These are phyloP conservation scores for Hipparchia semele DNA, from an alignment of 2,888 invertebrate species.

Conservation along the genomic window DNA sequence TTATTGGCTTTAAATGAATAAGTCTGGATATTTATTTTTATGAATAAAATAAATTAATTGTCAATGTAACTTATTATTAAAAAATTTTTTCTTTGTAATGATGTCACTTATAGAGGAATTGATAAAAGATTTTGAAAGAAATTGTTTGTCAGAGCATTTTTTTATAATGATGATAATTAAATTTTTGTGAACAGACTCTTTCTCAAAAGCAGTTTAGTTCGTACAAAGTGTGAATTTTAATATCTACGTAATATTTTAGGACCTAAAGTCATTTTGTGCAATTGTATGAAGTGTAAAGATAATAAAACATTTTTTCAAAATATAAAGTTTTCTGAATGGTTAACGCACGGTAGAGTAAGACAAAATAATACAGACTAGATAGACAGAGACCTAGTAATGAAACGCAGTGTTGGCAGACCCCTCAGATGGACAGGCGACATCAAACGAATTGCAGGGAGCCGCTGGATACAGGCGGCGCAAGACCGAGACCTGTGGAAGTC, in stretches of 20 bases:
- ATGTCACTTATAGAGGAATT: constrained; percentile 35
- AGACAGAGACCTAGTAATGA: too few relatives aligned
- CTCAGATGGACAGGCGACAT: too few relatives aligned
- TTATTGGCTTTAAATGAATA: constrained; percentile 30
- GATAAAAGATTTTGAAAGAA: constrained; percentile 20
- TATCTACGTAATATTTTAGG: constrained; percentile 40
- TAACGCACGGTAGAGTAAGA: not conserved
- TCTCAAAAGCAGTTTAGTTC: constrained; percentile 40
- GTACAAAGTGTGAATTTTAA: constrained; percentile 52
- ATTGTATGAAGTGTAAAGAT: constrained; percentile 59
- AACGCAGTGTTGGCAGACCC: too few relatives aligned
- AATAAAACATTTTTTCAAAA: constrained; percentile 58
- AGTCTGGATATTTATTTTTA: constrained; percentile 7
- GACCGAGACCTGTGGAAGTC: too few relatives aligned
- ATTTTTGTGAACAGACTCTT: constrained; percentile 28
- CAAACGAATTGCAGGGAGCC: too few relatives aligned
- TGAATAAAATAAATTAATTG: constrained; percentile 3
- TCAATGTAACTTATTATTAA: constrained; percentile 3
- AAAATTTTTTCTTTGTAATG: constrained; percentile 12
- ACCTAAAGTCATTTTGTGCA: constrained; percentile 49
- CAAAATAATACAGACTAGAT: not conserved
- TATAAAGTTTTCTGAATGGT: constrained; percentile 21
- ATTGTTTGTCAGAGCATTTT: constrained; percentile 22
- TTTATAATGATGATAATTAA: constrained; percentile 12
- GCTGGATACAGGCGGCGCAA: too few relatives aligned